These are phyloP conservation scores for Papilio demoleus DNA, from an alignment of 2,888 invertebrate genomes.

Conservation along the genomic window DNA sequence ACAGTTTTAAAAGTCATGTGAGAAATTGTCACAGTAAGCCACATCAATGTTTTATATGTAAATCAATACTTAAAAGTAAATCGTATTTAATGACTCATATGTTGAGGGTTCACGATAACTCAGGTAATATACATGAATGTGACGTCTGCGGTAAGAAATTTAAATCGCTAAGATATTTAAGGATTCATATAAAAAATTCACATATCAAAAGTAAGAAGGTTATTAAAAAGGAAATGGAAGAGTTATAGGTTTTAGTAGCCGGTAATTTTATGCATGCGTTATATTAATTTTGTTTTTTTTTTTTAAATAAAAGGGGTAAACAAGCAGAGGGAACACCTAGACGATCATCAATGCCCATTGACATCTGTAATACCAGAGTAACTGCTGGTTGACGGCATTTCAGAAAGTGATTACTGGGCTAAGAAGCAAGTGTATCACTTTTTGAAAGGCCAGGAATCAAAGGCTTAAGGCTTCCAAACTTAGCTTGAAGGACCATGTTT, in stretches of 20 bases:
- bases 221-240: background rate
- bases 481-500: too few species aligned
- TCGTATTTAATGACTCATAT: slow-evolving; percentile 51
- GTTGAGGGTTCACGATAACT: slow-evolving; percentile 52
- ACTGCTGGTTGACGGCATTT: too few species aligned
- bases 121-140: slow-evolving; percentile 52
- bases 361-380: too few species aligned
- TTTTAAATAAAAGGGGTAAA: too few species aligned
- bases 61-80: slow-evolving; percentile 50
- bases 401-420: too few species aligned
- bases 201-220: slow-evolving; percentile 43
- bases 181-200: slow-evolving; percentile 51
- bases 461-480: too few species aligned
- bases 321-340: too few species aligned
- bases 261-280: too few species aligned
- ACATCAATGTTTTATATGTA: slow-evolving; percentile 51
- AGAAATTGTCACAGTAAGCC: slow-evolving; percentile 51
- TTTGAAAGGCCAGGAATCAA: too few species aligned
- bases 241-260: background rate
- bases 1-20: slow-evolving; percentile 47
- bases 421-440: too few species aligned
- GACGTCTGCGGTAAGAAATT: slow-evolving; percentile 53
- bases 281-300: too few species aligned
- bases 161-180: slow-evolving; percentile 53
- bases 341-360: too few species aligned